Conservation (phyloP, 1,140 invertebrate genomes). For the Hirudo medicinalis region DNA sequence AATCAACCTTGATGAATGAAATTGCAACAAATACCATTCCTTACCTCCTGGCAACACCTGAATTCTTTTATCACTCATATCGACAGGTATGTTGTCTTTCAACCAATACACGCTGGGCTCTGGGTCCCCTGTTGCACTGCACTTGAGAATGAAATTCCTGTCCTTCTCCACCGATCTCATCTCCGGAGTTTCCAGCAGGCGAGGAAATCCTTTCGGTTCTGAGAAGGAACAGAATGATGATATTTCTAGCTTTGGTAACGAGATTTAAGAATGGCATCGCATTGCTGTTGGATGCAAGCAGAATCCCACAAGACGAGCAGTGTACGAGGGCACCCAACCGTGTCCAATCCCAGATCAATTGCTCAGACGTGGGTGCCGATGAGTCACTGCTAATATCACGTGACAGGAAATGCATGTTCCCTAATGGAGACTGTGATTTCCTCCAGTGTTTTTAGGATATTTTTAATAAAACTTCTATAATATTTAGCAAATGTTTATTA, state of each 20-base stretch:
- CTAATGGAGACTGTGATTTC: no score
- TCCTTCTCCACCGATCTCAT: constrained; percentile 86
- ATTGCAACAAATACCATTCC: constrained; percentile 9
- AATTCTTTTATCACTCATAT: constrained; percentile 62
- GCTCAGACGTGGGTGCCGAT: no score
- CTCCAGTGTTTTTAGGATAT: no score
- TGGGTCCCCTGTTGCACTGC: constrained; percentile 71
- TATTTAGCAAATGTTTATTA: no score
- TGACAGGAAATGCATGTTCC: no score
- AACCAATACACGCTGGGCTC: constrained; percentile 78
- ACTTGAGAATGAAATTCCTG: constrained; percentile 72
- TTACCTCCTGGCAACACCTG: constrained; percentile 60
- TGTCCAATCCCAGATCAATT: no score
- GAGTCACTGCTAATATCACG: no score
- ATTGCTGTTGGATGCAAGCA: not conserved
- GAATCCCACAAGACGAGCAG: no score
- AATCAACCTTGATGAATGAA: not conserved
- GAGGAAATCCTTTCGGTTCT: constrained; percentile 71
- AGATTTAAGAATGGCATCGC: not conserved
- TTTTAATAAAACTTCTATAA: no score
- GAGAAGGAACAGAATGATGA: constrained; percentile 4
- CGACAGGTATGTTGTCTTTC: constrained; percentile 73
- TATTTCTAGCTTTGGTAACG: not conserved
- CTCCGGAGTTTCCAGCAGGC: constrained; percentile 66
- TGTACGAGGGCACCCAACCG: no score